Evolutionary conservation across 2,797 vertebrate species (phyloP).

Genomic region (Pangasius larnaudii): DNA sequence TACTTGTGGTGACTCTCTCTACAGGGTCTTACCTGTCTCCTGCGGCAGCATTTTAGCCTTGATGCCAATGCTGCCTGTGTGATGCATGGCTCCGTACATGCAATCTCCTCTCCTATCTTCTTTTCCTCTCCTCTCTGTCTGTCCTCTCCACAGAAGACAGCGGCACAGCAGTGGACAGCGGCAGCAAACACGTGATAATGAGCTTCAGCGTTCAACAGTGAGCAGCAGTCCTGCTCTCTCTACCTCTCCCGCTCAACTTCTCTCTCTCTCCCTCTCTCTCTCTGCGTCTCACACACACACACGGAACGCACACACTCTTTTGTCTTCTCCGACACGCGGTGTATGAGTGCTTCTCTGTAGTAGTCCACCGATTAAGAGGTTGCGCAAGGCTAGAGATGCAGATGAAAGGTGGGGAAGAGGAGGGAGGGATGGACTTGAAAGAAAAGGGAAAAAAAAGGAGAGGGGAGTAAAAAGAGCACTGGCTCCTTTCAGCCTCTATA

Average conservation of each 20-base stretch:
- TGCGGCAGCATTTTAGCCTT: constrained; percentile 81
- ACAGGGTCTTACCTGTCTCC: constrained; percentile 77
- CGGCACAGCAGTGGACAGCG: constrained; percentile 40
- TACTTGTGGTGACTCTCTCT: constrained; percentile 23
- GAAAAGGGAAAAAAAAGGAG: constrained; percentile 9
- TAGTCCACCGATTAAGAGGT: constrained; percentile 42
- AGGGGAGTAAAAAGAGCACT: not conserved
- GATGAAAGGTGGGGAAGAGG: constrained; percentile 28
- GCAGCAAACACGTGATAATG: constrained; percentile 13
- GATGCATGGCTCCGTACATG: constrained; percentile 77
- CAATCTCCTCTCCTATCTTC: constrained; percentile 45
- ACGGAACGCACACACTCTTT: constrained; percentile 24
- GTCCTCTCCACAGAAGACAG: constrained; percentile 36
- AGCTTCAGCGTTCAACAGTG: constrained; percentile 39
- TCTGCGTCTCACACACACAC: constrained; percentile 12
- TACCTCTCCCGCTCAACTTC: constrained; percentile 38
- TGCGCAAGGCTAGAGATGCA: constrained; percentile 23
- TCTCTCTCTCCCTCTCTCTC: constrained; percentile 31
- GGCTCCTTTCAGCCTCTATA: constrained; percentile 84
- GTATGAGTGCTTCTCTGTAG: constrained; percentile 42
- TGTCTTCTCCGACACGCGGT: constrained; percentile 17
- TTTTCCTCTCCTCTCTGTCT: constrained; percentile 38
- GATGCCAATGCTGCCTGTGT: constrained; percentile 76
- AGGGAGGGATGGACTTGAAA: constrained; percentile 31
- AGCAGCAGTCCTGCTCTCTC: constrained; percentile 41